Conservation (phyloP, 2,113 vertebrate genomes). For the Mirza zaza region DNA sequence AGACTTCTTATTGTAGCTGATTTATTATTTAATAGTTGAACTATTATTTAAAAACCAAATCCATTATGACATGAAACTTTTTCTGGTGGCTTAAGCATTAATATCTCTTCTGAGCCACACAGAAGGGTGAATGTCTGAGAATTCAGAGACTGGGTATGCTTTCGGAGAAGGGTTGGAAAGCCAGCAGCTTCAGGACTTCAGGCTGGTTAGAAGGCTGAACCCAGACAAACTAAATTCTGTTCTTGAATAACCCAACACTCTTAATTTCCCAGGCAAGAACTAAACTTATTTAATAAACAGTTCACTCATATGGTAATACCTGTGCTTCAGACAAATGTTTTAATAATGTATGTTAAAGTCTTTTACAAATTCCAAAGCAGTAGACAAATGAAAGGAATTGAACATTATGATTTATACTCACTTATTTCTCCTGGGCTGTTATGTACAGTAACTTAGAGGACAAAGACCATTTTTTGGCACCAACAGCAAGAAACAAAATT, state of each 20-base stretch:
- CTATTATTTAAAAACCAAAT: background rate
- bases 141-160: background rate
- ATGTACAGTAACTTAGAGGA: background rate
- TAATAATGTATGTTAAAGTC: background rate
- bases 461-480: background rate
- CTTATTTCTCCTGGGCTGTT: background rate
- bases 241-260: background rate
- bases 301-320: background rate
- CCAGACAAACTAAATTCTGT: background rate
- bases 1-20: background rate
- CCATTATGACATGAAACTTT: background rate
- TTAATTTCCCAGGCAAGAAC: background rate
- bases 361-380: background rate
- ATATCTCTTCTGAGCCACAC: background rate
- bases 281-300: background rate
- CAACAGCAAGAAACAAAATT: background rate
- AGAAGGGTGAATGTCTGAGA: background rate
- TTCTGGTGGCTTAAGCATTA: background rate
- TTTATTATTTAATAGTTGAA: background rate
- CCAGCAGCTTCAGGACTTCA: background rate
- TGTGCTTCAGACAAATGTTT: background rate
- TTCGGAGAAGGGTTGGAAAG: background rate
- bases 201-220: background rate
- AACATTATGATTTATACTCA: background rate
- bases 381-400: background rate